These are phyloP conservation scores for Synaphobranchus kaupii DNA, from an alignment of 2,797 vertebrate species.

Conservation along the genomic window DNA sequence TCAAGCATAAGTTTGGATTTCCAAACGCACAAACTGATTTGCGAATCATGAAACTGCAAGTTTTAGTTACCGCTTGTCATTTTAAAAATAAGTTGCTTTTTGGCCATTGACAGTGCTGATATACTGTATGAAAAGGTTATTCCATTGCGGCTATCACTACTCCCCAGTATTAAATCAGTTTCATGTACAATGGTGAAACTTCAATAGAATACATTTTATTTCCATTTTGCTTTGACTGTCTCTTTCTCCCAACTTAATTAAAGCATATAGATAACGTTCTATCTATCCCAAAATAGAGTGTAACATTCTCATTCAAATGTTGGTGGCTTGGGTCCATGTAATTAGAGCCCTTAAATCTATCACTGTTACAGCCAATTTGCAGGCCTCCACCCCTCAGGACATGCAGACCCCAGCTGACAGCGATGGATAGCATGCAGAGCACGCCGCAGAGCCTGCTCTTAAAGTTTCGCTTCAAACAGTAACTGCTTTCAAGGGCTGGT, in stretches of 20 bases:
- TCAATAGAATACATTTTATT: not conserved
- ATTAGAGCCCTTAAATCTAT: not conserved
- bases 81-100: not conserved
- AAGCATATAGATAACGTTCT: not conserved
- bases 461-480: slow-evolving; percentile 6
- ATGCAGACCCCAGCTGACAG: not conserved
- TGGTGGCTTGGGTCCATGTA: not conserved
- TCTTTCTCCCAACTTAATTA: not conserved
- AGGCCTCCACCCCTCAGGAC: not conserved
- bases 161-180: not conserved
- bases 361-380: not conserved
- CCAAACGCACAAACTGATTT: not conserved
- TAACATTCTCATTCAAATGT: slow-evolving; percentile 9
- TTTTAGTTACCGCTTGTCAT: not conserved
- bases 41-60: not conserved
- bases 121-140: not conserved
- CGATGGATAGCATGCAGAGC: not conserved
- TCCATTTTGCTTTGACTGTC: not conserved
- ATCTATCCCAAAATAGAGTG: not conserved
- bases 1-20: not conserved
- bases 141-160: not conserved
- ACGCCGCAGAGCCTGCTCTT: not conserved
- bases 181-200: not conserved
- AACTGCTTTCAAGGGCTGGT: not conserved
- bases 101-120: not conserved